Conservation (phyloP, 2,797 vertebrate genomes). For the Melanotaenia parkinsoni region DNA sequence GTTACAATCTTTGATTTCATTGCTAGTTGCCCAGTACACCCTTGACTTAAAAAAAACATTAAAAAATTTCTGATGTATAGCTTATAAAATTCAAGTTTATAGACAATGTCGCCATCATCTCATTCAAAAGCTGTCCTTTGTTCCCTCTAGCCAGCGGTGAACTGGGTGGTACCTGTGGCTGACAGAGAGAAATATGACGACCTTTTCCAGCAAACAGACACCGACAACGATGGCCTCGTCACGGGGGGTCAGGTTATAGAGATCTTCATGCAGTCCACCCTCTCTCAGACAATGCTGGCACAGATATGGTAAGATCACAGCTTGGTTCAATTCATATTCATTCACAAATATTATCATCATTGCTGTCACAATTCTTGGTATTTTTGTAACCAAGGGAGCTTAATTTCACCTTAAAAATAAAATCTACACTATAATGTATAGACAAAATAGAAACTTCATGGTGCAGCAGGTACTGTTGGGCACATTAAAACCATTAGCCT, state of each 20-base stretch:
- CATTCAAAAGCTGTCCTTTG: slow-evolving; percentile 2
- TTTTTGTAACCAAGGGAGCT: neutral
- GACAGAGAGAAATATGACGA: slow-evolving; percentile 92
- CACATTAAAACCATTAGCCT: neutral
- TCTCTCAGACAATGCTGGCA: slow-evolving; percentile 92
- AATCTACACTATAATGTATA: neutral
- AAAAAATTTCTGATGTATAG: neutral
- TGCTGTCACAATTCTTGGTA: neutral
- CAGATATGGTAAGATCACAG: slow-evolving; percentile 92
- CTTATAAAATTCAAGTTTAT: neutral
- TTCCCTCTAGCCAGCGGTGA: slow-evolving; percentile 72
- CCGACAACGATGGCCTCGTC: slow-evolving; percentile 91
- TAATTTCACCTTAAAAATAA: neutral
- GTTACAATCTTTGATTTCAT: neutral
- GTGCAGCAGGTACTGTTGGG: neutral
- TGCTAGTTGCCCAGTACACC: neutral
- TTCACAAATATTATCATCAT: neutral
- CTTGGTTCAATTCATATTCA: neutral
- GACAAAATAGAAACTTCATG: neutral
- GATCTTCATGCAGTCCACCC: slow-evolving; percentile 96
- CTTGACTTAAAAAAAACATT: neutral
- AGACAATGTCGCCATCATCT: neutral
- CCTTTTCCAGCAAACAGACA: slow-evolving; percentile 91
- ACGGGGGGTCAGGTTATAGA: slow-evolving; percentile 95
- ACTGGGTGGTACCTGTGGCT: slow-evolving; percentile 91